These are phyloP conservation scores for Parnassius apollo DNA, from an alignment of 2,888 invertebrate genomes.

Conservation along the genomic window DNA sequence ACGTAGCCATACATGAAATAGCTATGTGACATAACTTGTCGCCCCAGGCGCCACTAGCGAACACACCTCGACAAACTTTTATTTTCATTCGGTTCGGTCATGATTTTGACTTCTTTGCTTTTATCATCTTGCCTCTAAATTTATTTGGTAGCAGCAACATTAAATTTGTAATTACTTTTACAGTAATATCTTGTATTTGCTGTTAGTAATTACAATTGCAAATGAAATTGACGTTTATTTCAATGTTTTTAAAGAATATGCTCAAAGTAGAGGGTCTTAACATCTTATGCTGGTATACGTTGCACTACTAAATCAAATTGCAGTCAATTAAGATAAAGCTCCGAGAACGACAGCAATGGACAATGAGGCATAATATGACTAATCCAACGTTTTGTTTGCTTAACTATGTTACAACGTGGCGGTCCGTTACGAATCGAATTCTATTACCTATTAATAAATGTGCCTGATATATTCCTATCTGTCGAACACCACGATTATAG, in stretches of 20 bases:
- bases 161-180: conserved; percentile 34
- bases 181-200: conserved; percentile 24
- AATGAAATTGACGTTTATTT: conserved; percentile 37
- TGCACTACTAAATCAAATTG: conserved; percentile 74
- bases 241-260: conserved; percentile 29
- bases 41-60: conserved; percentile 65
- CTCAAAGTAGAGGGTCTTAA: conserved; percentile 29
- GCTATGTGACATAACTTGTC: conserved; percentile 69
- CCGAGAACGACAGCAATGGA: conserved; percentile 67
- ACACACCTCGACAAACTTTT: conserved; percentile 47
- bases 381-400: conserved; percentile 72
- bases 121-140: conserved; percentile 16
- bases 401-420: conserved; percentile 65
- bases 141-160: conserved; percentile 26
- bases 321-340: conserved; percentile 79
- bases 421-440: conserved; percentile 53
- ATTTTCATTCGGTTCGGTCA: conserved; percentile 29
- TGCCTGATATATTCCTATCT: conserved; percentile 10
- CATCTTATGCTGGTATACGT: conserved; percentile 41
- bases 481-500: conserved; percentile 4
- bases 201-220: conserved; percentile 36
- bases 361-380: conserved; percentile 74
- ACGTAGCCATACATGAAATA: conserved; percentile 67
- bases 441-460: conserved; percentile 37
- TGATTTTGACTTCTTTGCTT: conserved; percentile 28